Evolutionary conservation across 2,888 invertebrate species (phyloP), one percentile per base, ranked within the genome.

Genomic region (Dendrolimus houi): DNA sequence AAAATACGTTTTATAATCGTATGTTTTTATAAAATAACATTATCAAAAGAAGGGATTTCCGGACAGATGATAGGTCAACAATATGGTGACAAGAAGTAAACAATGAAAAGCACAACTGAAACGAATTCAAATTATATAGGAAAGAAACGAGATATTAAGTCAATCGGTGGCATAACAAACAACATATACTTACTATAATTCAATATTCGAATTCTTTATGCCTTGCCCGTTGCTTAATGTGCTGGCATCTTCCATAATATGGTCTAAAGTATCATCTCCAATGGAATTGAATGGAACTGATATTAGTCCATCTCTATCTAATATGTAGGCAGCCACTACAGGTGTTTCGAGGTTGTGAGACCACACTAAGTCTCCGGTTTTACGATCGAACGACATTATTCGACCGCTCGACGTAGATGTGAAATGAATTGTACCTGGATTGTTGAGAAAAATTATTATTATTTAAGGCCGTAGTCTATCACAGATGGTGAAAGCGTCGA

Each of bases 281-380:
- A 98, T 94, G 42, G 96, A 96, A 56, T 96, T 96, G 82, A 98
- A 97, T 0, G 98, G 98, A 55, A 97, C 93, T 57, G 95, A 94
- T 53, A 96, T 91, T 56, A 98, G 92, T 1, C 96, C 96, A 56
- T 95, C 95, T 17, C 93, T 92, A 63, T 94, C 94, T 57, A 96
- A 83, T 13, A 95, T 83, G 79, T 98, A 99, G 61, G 97, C 94
- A 0, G 97, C 98, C 55, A 99, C 96, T 0, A 99, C 95, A 0
- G 99, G 98, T 53, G 97, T 97, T 57, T 94, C 94, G 52, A 97
- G 93, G 79, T 98, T 95, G 55, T 93, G 92, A 63, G 96, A 94
- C 99, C 99, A 99, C 29, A 97, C 84, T 56, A 97, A 91, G 61
- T 94, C 94, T 0, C 97, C 97, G n/a, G 94, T 92, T 71, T 93